Percentiles rank a stretch among this genome's conserved stretches.
Conservation (phyloP, 2,113 vertebrate genomes). For the Collichthys lucidus region DNA sequence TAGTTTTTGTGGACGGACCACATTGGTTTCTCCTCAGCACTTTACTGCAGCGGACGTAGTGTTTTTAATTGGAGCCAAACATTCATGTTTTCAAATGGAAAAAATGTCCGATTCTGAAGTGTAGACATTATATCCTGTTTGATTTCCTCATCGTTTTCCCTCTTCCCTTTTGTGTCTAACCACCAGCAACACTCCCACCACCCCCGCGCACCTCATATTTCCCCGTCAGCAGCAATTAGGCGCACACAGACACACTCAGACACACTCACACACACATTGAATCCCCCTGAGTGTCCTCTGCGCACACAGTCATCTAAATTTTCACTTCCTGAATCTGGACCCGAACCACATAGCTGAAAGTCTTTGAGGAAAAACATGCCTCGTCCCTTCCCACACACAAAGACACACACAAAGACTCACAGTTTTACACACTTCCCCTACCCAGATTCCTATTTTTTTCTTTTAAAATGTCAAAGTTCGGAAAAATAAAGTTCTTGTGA, state of each 20-base stretch:
- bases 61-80: conserved; percentile 66
- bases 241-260: conserved; percentile 48
- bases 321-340: conserved; percentile 83
- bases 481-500: conserved; percentile 47
- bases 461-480: conserved; percentile 67
- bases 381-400: conserved; percentile 44
- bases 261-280: conserved; percentile 4
- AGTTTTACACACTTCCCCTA: conserved; percentile 56
- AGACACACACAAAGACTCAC: conserved; percentile 1
- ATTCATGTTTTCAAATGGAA: conserved; percentile 65
- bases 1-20: conserved; percentile 78
- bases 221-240: conserved; percentile 63
- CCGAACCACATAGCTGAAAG: conserved; percentile 74
- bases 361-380: conserved; percentile 46
- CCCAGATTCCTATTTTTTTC: conserved; percentile 66
- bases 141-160: conserved; percentile 75
- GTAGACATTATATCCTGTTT: conserved; percentile 58
- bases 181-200: background rate
- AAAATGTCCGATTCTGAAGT: conserved; percentile 43
- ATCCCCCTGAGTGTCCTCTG: conserved; percentile 30
- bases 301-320: conserved; percentile 67
- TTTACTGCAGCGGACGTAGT: conserved; percentile 66
- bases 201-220: conserved; percentile 63
- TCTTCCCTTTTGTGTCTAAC: conserved; percentile 69
- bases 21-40: conserved; percentile 78